Percentiles rank a stretch among this genome's conserved stretches.
These are phyloP conservation scores for Axinella damicornis DNA, from an alignment of 37 sponge, comb jelly and placozoan species.

Conservation along the genomic window DNA sequence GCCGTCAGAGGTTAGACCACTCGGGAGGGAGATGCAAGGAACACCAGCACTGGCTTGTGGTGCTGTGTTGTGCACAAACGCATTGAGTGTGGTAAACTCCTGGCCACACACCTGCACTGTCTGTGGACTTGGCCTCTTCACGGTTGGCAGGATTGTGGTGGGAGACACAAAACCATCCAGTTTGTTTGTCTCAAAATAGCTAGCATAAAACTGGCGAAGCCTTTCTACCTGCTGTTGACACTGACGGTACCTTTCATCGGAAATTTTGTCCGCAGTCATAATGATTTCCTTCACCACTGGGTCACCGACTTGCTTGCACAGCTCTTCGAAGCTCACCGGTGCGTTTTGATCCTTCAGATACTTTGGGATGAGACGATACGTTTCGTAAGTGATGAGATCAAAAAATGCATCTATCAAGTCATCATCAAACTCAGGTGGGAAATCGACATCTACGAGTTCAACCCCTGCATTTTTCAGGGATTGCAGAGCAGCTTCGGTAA, in stretches of 20 bases:
- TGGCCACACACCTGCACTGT: slow-evolving; percentile 4
- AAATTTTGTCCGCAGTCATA: background rate
- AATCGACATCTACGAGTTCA: slow-evolving; percentile 23
- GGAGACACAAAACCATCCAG: slow-evolving; percentile 25
- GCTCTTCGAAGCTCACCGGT: too few relatives aligned
- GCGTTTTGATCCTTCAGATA: too few relatives aligned
- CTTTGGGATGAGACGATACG: too few relatives aligned
- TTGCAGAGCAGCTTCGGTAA: too few relatives aligned
- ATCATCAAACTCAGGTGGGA: background rate
- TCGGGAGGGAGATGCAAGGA: slow-evolving; percentile 35
- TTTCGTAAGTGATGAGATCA: slow-evolving; percentile 25
- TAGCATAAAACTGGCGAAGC: background rate
- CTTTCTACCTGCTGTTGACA: background rate
- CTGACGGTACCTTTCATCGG: slow-evolving; percentile 9
- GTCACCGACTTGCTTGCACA: slow-evolving; percentile 8
- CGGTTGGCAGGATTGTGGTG: slow-evolving; percentile 37
- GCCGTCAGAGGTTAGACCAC: slow-evolving; percentile 20
- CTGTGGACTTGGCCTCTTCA: background rate
- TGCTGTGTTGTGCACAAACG: slow-evolving; percentile 13
- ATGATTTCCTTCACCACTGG: slow-evolving; percentile 15
- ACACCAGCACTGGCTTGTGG: slow-evolving; percentile 44
- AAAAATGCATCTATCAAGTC: background rate
- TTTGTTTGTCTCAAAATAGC: slow-evolving; percentile 1
- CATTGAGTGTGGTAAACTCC: slow-evolving; percentile 22
- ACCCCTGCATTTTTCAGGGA: slow-evolving; percentile 27